Conservation (phyloP, 1,140 invertebrate species). For the Trinorchestia longiramus region DNA sequence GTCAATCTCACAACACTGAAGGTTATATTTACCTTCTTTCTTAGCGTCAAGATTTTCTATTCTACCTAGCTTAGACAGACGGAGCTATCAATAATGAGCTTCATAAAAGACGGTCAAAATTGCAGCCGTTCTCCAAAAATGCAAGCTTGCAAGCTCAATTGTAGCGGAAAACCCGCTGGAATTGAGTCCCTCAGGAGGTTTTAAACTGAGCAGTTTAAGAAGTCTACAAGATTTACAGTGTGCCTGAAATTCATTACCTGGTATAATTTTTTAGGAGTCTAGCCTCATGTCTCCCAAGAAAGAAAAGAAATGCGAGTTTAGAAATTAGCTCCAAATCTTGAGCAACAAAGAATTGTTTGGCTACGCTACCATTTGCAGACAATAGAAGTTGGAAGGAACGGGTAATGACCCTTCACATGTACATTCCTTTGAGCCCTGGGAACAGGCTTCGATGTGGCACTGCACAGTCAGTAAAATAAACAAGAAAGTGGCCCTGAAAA, state of each 20-base stretch:
- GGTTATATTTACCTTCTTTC: background rate
- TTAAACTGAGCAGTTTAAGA: background rate
- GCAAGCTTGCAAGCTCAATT: background rate
- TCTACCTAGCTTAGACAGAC: background rate
- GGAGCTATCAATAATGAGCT: background rate
- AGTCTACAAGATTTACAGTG: background rate
- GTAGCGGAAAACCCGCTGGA: background rate
- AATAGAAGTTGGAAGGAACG: background rate
- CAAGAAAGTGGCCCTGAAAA: background rate
- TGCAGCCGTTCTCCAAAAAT: background rate
- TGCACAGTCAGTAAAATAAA: background rate
- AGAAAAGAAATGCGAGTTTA: background rate
- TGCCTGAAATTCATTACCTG: background rate
- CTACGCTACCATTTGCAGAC: background rate
- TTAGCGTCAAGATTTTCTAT: background rate
- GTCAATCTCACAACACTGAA: background rate
- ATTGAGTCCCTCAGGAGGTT: background rate
- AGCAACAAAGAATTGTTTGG: background rate
- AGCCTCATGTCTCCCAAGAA: background rate
- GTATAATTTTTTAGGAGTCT: background rate
- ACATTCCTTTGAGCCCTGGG: background rate
- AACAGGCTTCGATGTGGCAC: background rate
- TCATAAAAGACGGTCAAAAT: background rate
- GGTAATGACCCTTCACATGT: background rate
- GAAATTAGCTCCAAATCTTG: conserved; percentile 1